These are phyloP conservation scores for Hypothenemus hampei DNA, from an alignment of 1,140 invertebrate species.

Conservation along the genomic window DNA sequence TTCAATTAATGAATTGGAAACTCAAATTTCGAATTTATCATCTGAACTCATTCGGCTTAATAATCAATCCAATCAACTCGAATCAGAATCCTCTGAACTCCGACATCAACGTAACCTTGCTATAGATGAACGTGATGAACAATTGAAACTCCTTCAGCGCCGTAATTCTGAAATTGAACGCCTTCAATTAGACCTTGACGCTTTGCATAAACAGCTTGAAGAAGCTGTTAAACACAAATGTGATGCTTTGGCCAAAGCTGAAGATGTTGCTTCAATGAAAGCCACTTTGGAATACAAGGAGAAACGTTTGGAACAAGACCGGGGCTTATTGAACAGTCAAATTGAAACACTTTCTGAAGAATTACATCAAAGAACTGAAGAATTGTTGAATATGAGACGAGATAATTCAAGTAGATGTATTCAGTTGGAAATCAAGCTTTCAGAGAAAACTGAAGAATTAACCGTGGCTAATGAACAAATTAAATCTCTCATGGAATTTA, in stretches of 20 bases:
- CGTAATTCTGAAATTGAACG: slow-evolving; percentile 65
- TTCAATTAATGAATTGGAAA: slow-evolving; percentile 57
- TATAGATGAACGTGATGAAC: slow-evolving; percentile 65
- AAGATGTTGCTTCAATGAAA: slow-evolving; percentile 76
- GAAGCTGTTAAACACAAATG: slow-evolving; percentile 70
- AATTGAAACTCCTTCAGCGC: slow-evolving; percentile 63
- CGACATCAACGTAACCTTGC: slow-evolving; percentile 58
- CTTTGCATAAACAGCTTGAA: slow-evolving; percentile 61
- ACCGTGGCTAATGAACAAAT: slow-evolving; percentile 59
- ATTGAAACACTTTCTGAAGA: slow-evolving; percentile 70
- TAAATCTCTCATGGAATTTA: slow-evolving; percentile 58
- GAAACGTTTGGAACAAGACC: slow-evolving; percentile 77
- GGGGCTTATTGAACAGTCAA: slow-evolving; percentile 66
- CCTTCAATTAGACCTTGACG: slow-evolving; percentile 58
- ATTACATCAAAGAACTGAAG: slow-evolving; percentile 66
- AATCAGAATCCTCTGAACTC: slow-evolving; percentile 52
- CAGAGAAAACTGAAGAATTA: slow-evolving; percentile 75
- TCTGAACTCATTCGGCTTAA: slow-evolving; percentile 59
- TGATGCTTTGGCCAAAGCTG: slow-evolving; percentile 70
- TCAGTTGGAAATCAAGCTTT: slow-evolving; percentile 69
- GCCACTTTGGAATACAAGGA: slow-evolving; percentile 73
- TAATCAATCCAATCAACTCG: slow-evolving; percentile 52
- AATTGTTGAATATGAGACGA: slow-evolving; percentile 68
- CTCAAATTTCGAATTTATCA: slow-evolving; percentile 56
- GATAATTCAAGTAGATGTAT: slow-evolving; percentile 69